Evolutionary conservation across 2,797 vertebrate genomes (phyloP).

Genomic region (Phataginus tricuspis): DNA sequence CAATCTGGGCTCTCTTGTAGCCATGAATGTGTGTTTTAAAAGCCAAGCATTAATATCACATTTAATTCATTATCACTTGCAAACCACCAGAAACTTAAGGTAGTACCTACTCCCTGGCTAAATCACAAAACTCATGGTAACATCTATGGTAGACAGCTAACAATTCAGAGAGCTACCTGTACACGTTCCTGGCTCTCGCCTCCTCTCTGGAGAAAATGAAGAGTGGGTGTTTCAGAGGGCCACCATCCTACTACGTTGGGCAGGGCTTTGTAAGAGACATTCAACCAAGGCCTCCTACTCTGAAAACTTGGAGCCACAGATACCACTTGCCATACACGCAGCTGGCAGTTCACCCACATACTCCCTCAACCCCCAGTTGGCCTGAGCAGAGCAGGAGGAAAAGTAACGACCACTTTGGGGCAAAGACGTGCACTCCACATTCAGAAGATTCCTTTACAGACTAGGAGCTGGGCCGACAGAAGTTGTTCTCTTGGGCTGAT

Average conservation of each 20-base stretch:
- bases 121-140: not conserved
- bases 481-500: not conserved
- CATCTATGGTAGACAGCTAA: not conserved
- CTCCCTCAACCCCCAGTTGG: not conserved
- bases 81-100: not conserved
- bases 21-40: conserved; percentile 11
- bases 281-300: conserved; percentile 14
- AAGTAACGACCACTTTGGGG: not conserved
- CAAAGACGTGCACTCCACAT: not conserved
- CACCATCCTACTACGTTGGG: not conserved
- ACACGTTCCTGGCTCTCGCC: not conserved
- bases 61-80: not conserved
- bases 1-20: not conserved
- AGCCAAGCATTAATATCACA: not conserved
- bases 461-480: not conserved
- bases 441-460: not conserved
- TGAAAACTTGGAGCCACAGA: not conserved
- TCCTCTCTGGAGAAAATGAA: not conserved
- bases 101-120: not conserved
- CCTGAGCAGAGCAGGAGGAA: not conserved
- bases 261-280: not conserved
- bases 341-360: not conserved
- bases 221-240: not conserved
- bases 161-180: not conserved
- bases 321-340: not conserved